A percentile compares a stretch with the other conserved stretches of the same genome.
These are phyloP conservation scores for Eudasyphora cyanicolor DNA, from an alignment of 2,888 invertebrate species.

Conservation along the genomic window DNA sequence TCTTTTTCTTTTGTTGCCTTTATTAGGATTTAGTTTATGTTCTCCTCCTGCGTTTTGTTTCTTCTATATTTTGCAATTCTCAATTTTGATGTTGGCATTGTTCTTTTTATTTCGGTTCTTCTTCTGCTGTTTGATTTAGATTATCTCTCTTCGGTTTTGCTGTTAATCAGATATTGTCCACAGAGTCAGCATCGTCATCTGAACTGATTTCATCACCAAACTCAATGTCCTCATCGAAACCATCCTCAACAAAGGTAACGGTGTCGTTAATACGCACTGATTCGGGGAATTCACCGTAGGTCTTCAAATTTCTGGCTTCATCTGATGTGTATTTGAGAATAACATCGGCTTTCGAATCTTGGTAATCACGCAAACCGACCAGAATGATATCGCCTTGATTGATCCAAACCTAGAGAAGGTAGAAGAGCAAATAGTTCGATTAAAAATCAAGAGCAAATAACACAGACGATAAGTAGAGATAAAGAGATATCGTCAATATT, in stretches of 20 bases:
- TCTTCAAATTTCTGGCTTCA: slow-evolving; percentile 99
- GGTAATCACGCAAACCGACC: slow-evolving; percentile 98
- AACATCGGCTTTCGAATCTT: slow-evolving; percentile 98
- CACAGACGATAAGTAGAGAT: background rate
- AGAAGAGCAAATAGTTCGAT: slow-evolving; percentile 18
- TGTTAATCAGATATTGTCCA: slow-evolving; percentile 83
- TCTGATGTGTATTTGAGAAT: slow-evolving; percentile 99
- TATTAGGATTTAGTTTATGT: background rate
- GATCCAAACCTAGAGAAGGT: slow-evolving; percentile 90
- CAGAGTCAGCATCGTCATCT: slow-evolving; percentile 91
- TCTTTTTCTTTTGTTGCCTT: background rate
- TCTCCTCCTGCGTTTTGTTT: no score
- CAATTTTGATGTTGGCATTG: slow-evolving; percentile 24
- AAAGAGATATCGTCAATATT: background rate
- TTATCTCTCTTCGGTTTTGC: slow-evolving; percentile 67
- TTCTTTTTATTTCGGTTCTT: slow-evolving; percentile 60
- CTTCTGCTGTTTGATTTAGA: slow-evolving; percentile 57
- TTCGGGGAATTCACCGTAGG: slow-evolving; percentile 99
- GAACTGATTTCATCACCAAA: slow-evolving; percentile 97
- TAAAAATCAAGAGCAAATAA: background rate
- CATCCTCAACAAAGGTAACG: slow-evolving; percentile 96
- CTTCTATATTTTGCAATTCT: slow-evolving; percentile 22
- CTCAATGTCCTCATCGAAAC: slow-evolving; percentile 97
- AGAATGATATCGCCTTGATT: slow-evolving; percentile 99
- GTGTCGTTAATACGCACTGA: slow-evolving; percentile 98